Base-by-base conservation (phyloP, 2,888 invertebrate species). In the Leptopterna dolabrata region DNA sequence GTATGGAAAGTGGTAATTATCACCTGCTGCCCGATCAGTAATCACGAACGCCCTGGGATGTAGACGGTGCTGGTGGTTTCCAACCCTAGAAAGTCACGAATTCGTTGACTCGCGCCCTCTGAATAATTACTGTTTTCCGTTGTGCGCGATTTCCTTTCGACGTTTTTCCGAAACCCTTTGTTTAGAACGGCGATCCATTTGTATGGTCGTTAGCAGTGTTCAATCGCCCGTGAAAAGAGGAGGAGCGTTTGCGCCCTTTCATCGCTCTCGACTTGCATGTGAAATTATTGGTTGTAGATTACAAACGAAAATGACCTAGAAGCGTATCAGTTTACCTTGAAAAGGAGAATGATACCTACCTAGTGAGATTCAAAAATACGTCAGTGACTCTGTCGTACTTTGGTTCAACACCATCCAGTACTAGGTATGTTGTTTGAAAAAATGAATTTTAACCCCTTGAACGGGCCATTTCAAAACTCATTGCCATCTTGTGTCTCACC, bases 151-250 rank as follows among this genome's bases (percentile, higher is more conserved):
- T 63, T 24, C 63, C 63, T 24, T 63, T 63, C 63, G 24, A 24
- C 7, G 13, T 63, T 63, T 63, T 63, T 63, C 24, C 19, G 7
- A 24, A 63, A 24, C 63, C 63, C 63, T 63, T 63, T 63, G 63
- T 63, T 63, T 63, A 19, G 63, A 63, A 63, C 63, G 24, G 63
- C 24, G 63, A 63, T 78, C 27, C 78, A 45, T 78, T 78, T 27
- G 78, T 45, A 78, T 45, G 78, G 78, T 78, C 41, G 78, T 78
- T 78, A 78, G 45, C 19, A 27, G 45, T 45, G 78, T n/a, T 45
- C 78, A 78, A 78, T 78, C 45, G 78, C 19, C 45, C 19, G 78
- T 78, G 78, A 78, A 78, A n/a, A 36, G 19, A n/a, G 45, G 19
- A 27, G 27, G 63, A 16, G 47, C 13, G 6, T 19, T 24, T 24